Evolutionary conservation across 2,888 invertebrate genomes (phyloP), one percentile per base, ranked within the genome.

Genomic region (Dynastes hyllus): DNA sequence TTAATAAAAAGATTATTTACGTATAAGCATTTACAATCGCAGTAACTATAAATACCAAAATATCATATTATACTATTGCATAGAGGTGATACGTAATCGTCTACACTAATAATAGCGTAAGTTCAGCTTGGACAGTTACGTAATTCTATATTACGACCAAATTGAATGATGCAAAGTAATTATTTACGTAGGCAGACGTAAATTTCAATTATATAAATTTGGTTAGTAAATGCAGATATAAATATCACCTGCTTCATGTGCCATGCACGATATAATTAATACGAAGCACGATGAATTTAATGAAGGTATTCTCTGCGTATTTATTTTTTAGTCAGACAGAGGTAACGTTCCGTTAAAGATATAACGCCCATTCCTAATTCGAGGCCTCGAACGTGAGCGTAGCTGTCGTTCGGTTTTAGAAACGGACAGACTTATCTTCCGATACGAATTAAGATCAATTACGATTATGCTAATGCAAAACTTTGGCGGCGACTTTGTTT

Each of bases 401-500:
- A 27, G 69, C 45, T 61, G 63, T 37, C 45, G 73, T 61, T 63
- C 61, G 45, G 61, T 45, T 75, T 75, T 75, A 61, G 63, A 75
- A 75, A 75, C 73, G 73, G 61, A 75, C 61, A 9, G 73, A 40
- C 73, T 75, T 75, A 75, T 75, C 73, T 75, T 45, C 61, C 73
- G 73, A 75, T 75, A 37, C 73, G 73, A 75, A 63, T 75, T 75
- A 75, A 75, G 73, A 75, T 75, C 73, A 75, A 75, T 75, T 75
- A 75, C 73, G 73, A 75, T 75, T 75, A 75, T 75, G 73, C 61
- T 75, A 75, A 75, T 75, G 73, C 73, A 75, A 75, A 75, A 75
- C 73, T 75, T 75, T 75, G 61, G 73, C 73, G 73, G 73, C 73
- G 61, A 75, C 73, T 75, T 75, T 75, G 73, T 75, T 75, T 75